These are phyloP conservation scores for Synanthedon formicaeformis DNA, from an alignment of 2,888 invertebrate genomes.

Conservation along the genomic window DNA sequence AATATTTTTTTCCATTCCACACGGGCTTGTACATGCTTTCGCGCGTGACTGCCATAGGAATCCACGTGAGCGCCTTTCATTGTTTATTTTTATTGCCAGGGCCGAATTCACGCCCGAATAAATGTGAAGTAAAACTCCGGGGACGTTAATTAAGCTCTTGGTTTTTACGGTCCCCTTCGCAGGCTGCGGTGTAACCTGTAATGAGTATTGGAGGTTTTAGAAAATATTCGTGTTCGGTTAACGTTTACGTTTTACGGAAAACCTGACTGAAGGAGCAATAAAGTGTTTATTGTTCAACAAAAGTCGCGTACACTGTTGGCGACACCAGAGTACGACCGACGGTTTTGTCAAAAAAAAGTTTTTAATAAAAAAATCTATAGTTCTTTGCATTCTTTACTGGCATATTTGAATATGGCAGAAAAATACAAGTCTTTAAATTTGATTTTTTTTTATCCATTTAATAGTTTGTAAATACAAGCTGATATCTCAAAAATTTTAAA, in stretches of 20 bases:
- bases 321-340: too few relatives aligned
- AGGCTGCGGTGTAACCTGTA: slow-evolving; percentile 32
- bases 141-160: slow-evolving; percentile 61
- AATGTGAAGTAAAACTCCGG: slow-evolving; percentile 39
- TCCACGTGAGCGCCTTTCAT: slow-evolving; percentile 36
- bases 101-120: slow-evolving; percentile 56
- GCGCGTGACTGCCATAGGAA: slow-evolving; percentile 7
- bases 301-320: not conserved
- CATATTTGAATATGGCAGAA: too few relatives aligned
- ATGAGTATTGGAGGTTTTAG: slow-evolving; percentile 31
- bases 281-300: slow-evolving; percentile 1
- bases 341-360: too few relatives aligned
- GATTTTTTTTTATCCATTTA: too few relatives aligned
- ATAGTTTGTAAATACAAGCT: too few relatives aligned
- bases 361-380: too few relatives aligned
- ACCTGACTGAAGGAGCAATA: slow-evolving; percentile 4
- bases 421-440: too few relatives aligned
- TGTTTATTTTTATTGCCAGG: slow-evolving; percentile 56
- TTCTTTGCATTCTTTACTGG: too few relatives aligned
- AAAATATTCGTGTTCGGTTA: slow-evolving; percentile 10
- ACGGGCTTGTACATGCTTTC: not conserved
- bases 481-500: too few relatives aligned
- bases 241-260: slow-evolving; percentile 4
- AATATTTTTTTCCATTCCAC: not conserved
- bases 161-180: slow-evolving; percentile 41